Evolutionary conservation across 1,140 invertebrate species (phyloP), one percentile per base, ranked within the genome.

Genomic region (Neuroterus valhalla): DNA sequence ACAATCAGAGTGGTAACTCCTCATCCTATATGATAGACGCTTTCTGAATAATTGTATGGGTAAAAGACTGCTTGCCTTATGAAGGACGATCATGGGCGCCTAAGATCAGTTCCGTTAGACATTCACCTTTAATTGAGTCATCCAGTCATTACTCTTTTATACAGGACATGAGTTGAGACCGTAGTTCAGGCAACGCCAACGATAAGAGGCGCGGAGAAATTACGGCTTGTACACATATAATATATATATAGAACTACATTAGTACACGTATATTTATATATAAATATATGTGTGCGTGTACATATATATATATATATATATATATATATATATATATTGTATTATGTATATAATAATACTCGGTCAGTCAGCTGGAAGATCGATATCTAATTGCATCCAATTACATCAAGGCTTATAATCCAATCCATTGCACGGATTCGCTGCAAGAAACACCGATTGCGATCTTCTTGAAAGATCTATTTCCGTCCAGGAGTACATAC

Each of bases 81-180:
- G 31, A 8, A 38, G 31, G 31, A 38, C 31, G 6, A 38, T 38
- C 31, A 38, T 38, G 31, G 31, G 31, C 31, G 31, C 31, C 31
- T 38, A 38, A 38, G 6, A 38, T 38, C 31, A 38, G 31, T 38
- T 75, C 23, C 66, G 38, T 44, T 75, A 71, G 62, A 66, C 69
- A 21, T 31, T 66, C 66, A 55, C 74, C 77, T 76, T 66, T 84
- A 83, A 87, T 87, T 86, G 83, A 85, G 83, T 86, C 81, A 85
- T 87, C 77, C 74, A 81, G 79, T 85, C 79, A 75, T 78, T 77
- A 85, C 70, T 74, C 74, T 66, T 23, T 38, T 72, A 77, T 72
- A 75, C 68, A 68, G 74, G 68, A 79, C 62, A 74, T 45, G 43
- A 69, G 44, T 26, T 31, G 21, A 50, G 66, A 77, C 45, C 50